Percentiles rank a stretch among this genome's conserved stretches.
Conservation (phyloP, 1,140 invertebrate genomes). For the Pomacea maculata region DNA sequence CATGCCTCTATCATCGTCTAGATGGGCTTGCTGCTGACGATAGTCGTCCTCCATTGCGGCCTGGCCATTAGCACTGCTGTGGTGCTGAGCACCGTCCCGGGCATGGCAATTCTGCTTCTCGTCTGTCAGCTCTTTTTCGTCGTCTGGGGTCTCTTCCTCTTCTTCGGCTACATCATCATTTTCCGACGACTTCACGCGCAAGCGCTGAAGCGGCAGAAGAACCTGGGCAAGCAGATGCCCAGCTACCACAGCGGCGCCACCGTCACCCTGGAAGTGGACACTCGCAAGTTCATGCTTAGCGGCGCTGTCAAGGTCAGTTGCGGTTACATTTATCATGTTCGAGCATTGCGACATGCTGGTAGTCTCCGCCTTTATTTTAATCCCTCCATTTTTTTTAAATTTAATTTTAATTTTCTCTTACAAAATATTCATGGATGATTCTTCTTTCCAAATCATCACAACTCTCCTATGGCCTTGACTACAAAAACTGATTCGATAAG, state of each 20-base stretch:
- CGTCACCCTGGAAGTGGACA: slow-evolving; percentile 47
- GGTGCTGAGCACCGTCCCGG: slow-evolving; percentile 66
- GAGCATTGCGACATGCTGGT: too few relatives aligned
- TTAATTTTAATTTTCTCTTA: too few relatives aligned
- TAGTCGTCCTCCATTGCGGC: slow-evolving; percentile 80
- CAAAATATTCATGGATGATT: too few relatives aligned
- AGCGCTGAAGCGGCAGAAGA: slow-evolving; percentile 62
- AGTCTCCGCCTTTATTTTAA: too few relatives aligned
- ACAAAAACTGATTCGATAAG: too few relatives aligned
- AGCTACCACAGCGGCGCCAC: not conserved
- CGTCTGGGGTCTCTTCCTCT: slow-evolving; percentile 79
- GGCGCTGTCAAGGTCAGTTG: slow-evolving; percentile 30
- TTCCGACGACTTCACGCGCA: slow-evolving; percentile 71
- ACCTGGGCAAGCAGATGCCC: slow-evolving; percentile 10
- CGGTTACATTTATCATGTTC: too few relatives aligned
- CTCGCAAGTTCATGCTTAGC: slow-evolving; percentile 46
- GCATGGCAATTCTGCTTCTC: slow-evolving; percentile 47
- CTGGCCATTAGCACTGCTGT: slow-evolving; percentile 83
- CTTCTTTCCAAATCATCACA: too few relatives aligned
- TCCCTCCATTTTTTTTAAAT: too few relatives aligned
- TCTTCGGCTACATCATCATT: slow-evolving; percentile 84
- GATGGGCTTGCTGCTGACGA: slow-evolving; percentile 72
- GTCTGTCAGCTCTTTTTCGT: slow-evolving; percentile 71
- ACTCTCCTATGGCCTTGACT: too few relatives aligned
- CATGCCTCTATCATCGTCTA: slow-evolving; percentile 7